phyloP scores from a whole-genome alignment of 2,113 vertebrate species.

The Archilochus colubris region DNA sequence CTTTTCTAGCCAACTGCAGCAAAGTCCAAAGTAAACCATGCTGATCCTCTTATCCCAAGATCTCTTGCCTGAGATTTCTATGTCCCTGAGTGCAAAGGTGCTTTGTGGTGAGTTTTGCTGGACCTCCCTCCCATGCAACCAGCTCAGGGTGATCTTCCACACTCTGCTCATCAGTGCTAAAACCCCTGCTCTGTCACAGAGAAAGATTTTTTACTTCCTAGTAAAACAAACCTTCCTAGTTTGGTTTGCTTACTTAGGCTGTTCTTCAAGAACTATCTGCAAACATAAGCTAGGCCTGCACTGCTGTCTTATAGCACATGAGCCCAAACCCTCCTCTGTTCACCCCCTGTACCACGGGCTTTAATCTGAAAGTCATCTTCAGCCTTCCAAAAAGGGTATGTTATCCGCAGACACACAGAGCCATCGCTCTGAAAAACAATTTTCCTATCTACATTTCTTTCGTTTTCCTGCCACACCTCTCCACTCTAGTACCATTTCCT shows the following conservation, averaged over 20 bases:
- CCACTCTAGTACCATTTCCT: background rate
- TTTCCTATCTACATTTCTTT: constrained; percentile 11
- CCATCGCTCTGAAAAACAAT: background rate
- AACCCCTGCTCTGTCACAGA: background rate
- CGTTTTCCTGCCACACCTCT: constrained; percentile 38
- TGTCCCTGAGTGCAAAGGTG: background rate
- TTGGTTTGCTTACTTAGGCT: background rate
- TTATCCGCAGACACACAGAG: background rate
- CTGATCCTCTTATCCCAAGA: background rate
- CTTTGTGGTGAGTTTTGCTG: background rate
- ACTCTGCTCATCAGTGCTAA: background rate
- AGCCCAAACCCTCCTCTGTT: background rate
- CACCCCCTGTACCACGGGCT: background rate
- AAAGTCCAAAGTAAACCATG: background rate
- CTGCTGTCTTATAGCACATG: background rate
- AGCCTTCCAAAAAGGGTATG: background rate
- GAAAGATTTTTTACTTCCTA: background rate
- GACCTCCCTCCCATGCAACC: background rate
- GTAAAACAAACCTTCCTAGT: background rate
- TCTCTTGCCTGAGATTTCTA: background rate
- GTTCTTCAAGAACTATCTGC: background rate
- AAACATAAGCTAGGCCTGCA: background rate
- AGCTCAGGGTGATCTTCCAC: background rate
- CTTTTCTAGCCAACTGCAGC: background rate
- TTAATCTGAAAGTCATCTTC: background rate